Evolutionary conservation across 2,888 invertebrate species (phyloP), one percentile per base, ranked within the genome.

Genomic region (Trissolcus brochymenae): DNA sequence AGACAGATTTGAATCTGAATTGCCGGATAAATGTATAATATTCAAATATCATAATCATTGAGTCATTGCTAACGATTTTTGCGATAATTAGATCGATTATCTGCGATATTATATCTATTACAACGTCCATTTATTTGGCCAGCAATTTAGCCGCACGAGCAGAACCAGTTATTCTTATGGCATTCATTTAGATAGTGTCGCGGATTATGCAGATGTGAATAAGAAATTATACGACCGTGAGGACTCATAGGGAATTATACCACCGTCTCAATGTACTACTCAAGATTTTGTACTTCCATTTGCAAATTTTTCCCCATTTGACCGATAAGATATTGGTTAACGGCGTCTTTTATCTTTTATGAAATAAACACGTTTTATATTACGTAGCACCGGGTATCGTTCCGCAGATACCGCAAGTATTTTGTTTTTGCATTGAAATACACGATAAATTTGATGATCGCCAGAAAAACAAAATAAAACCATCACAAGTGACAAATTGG

Each of bases 111-210:
- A 77, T 77, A 77, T 77, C 67, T 68, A 51, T 56, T 73, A 77
- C 73, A 68, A 60, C 55, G 65, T 1, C 55, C 68, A 73, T 73
- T 68, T 73, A 68, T 73, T 73, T 73, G 61, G 51, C 53, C 35
- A 56, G 64, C 60, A 71, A 74, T 78, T 66, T 78, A 78, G 61
- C 61, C 66, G 78, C 62, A 71, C 74, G 72, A 74, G 78, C 62
- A 40, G 25, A 73, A 72, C 64, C 64, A 79, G 74, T 80, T 76
- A 78, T 78, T 76, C 76, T 74, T 65, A 76, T 68, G 57, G 65
- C 67, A 71, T 73, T 80, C 79, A 74, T 80, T 80, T 76, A 78
- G 79, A 79, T 78, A 79, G 67, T 64, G 71, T 71, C 76, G 62
- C 64, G 76, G 73, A 73, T 73, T 79, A 78, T 78, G 68, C 70